A percentile compares a stretch with the other conserved stretches of the same genome.
Evolutionary conservation across 2,888 invertebrate species (phyloP).

Genomic region (Drosophila meridionalis): DNA sequence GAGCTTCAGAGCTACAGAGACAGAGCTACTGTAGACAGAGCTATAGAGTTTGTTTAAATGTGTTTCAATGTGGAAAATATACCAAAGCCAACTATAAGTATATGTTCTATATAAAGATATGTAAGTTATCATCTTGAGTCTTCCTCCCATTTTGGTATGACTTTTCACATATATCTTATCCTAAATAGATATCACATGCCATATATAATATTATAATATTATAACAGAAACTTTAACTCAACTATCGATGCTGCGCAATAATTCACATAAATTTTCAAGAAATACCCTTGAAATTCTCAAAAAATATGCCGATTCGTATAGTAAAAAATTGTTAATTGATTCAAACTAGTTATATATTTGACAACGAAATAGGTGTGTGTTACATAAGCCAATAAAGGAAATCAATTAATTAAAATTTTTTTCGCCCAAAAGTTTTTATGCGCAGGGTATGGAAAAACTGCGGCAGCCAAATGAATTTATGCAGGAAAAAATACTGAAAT

Average conservation of each 20-base stretch:
- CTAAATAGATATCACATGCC: not conserved
- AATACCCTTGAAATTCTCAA: not conserved
- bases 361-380: not conserved
- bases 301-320: not conserved
- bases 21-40: not conserved
- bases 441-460: slow-evolving; percentile 39
- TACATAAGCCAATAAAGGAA: not conserved
- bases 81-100: not conserved
- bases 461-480: slow-evolving; percentile 60
- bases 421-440: not conserved
- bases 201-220: not conserved
- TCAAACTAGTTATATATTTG: not conserved
- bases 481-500: slow-evolving; percentile 43
- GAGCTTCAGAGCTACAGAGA: not conserved
- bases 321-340: not conserved
- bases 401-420: slow-evolving; percentile 1
- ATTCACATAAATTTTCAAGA: not conserved
- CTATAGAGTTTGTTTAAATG: not conserved
- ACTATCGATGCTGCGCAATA: not conserved
- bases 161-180: not conserved
- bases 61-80: not conserved
- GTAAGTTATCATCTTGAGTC: not conserved
- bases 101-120: not conserved
- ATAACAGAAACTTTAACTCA: no score
- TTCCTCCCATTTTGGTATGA: not conserved